Conservation (phyloP, 2,888 invertebrate species). For the Trichogramma dendrolimi region DNA sequence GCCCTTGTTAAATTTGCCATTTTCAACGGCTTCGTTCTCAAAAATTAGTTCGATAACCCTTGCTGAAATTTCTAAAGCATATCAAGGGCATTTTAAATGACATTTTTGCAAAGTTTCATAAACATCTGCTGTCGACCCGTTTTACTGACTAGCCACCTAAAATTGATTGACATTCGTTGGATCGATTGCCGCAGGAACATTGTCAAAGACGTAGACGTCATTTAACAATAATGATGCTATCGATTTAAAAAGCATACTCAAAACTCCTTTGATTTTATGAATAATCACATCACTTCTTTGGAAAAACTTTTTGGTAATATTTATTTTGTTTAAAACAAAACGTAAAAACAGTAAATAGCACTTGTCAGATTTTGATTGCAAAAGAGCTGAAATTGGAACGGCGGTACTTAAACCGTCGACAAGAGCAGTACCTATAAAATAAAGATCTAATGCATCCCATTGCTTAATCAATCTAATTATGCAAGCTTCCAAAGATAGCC, state of each 20-base stretch:
- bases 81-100: too few species aligned
- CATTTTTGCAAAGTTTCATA: too few species aligned
- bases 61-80: too few species aligned
- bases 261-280: constrained; percentile 29
- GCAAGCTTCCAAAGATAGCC: constrained; percentile 42
- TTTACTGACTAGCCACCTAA: too few species aligned
- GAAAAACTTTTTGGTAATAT: constrained; percentile 34
- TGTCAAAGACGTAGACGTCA: not conserved
- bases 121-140: too few species aligned
- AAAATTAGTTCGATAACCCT: too few species aligned
- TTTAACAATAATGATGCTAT: constrained; percentile 13
- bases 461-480: constrained; percentile 43
- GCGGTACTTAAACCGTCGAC: constrained; percentile 36
- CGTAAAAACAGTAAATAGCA: constrained; percentile 36
- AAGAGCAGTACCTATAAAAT: too few species aligned
- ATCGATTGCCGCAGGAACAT: too few species aligned
- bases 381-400: constrained; percentile 24
- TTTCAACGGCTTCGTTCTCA: too few species aligned
- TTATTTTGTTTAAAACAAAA: constrained; percentile 31
- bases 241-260: constrained; percentile 27
- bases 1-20: too few species aligned
- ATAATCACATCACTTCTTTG: constrained; percentile 31
- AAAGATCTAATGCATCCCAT: constrained; percentile 37
- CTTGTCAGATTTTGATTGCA: constrained; percentile 36
- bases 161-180: too few species aligned